A percentile compares a stretch with the other conserved stretches of the same genome.
Evolutionary conservation across 2,797 vertebrate species (phyloP).

Genomic region (Coreius guichenoti): DNA sequence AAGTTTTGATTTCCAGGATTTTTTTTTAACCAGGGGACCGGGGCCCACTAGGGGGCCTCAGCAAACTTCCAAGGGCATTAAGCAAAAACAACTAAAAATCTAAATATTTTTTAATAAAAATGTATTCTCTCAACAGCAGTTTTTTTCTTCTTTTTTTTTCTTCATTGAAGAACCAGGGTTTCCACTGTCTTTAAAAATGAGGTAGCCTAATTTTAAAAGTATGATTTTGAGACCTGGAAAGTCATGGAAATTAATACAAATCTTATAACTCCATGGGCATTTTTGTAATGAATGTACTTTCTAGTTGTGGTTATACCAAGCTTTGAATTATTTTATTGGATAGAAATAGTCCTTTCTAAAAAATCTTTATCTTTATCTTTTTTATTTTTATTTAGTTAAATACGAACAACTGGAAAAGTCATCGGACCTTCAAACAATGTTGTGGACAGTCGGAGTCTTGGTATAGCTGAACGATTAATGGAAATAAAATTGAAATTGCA

Average conservation of each 20-base stretch:
- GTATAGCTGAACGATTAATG: too few species aligned
- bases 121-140: neutral
- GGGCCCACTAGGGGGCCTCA: neutral
- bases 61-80: neutral
- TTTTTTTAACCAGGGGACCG: neutral
- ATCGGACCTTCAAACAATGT: neutral
- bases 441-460: too few species aligned
- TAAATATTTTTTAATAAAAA: neutral
- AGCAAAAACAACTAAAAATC: neutral
- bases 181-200: neutral
- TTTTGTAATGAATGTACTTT: neutral
- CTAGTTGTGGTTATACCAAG: neutral
- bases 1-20: neutral
- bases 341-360: neutral
- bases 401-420: neutral
- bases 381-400: too few species aligned
- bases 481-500: too few species aligned
- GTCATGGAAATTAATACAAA: neutral
- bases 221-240: neutral
- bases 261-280: neutral
- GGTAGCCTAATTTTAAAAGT: neutral
- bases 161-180: neutral
- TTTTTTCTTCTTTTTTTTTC: too few species aligned
- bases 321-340: neutral
- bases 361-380: neutral